Percentiles rank a stretch among this genome's conserved stretches.
phyloP scores from a whole-genome alignment of 2,888 invertebrate species.

The Aromia moschata region DNA sequence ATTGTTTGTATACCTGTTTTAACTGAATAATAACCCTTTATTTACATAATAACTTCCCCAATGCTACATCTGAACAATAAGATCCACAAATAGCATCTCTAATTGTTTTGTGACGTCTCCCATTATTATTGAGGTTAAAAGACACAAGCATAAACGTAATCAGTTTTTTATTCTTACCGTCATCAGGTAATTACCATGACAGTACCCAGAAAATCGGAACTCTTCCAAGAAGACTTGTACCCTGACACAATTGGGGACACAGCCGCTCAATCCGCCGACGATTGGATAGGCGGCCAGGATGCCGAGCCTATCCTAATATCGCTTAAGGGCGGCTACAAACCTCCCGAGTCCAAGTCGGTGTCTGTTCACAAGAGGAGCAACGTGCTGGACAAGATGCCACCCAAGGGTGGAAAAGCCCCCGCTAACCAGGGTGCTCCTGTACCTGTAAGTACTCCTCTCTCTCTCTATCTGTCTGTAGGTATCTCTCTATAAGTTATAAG shows the following conservation, averaged over 20 bases:
- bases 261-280: slow-evolving; percentile 88
- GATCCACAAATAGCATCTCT: too few species aligned
- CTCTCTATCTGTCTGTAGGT: too few species aligned
- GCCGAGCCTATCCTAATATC: slow-evolving; percentile 92
- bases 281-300: slow-evolving; percentile 90
- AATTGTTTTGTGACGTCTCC: too few species aligned
- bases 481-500: too few species aligned
- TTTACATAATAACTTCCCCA: too few species aligned
- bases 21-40: too few species aligned
- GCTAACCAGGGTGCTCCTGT: slow-evolving; percentile 45
- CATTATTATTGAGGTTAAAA: too few species aligned
- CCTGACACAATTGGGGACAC: slow-evolving; percentile 94
- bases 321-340: slow-evolving; percentile 80
- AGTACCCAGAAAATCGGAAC: slow-evolving; percentile 95
- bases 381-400: slow-evolving; percentile 76
- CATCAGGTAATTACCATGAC: slow-evolving; percentile 91
- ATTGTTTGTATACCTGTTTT: too few species aligned
- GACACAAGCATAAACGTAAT: too few species aligned
- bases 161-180: background rate
- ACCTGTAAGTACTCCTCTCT: slow-evolving; percentile 58
- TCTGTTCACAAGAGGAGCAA: slow-evolving; percentile 81
- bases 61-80: too few species aligned
- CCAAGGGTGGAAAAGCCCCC: slow-evolving; percentile 59
- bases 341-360: slow-evolving; percentile 76
- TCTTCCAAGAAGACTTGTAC: slow-evolving; percentile 97